Base-by-base conservation (phyloP, 1,140 invertebrate species). In the Drusus annulatus region DNA sequence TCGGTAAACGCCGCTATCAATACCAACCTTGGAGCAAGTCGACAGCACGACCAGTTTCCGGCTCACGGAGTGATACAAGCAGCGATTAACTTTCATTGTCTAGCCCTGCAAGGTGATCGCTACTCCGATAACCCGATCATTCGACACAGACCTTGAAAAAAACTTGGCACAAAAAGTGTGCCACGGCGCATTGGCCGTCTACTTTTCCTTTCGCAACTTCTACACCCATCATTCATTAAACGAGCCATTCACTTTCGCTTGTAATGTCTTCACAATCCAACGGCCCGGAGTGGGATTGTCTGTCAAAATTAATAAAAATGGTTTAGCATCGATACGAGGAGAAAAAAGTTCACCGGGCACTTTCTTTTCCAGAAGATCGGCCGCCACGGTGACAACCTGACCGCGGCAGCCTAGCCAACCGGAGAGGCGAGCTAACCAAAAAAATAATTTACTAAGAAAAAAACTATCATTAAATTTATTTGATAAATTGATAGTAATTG, bases 171-270 rank as follows among this genome's bases (percentile, higher is more conserved):
- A 15, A 36, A 23, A 81, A 81, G 80, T 81, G 80, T 81, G 80
- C 60, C 80, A 78, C 50, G 62, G 76, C 60, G 31, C 73, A 78
- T 80, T 75, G 76, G 76, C 78, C 81, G 58, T 80, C 78, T 62
- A 83, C 81, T 83, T 83, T 83, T 83, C 79, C 81, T 83, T 83
- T 83, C 81, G 75, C 81, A 36, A 76, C 81, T 36, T 62, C 81
- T 71, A 58, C 76, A 80, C 75, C 79, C 81, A 80, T 78, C 81
- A 63, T 36, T 73, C 80, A 74, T 81, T 78, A 78, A 62, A 74
- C 17, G 28, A 31, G 65, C 73, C 81, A 58, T 83, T 78, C 81
- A 83, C 81, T 83, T 83, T 83, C 81, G 79, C 81, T 80, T 79
- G 60, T 78, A 45, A 45, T 45, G 36, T 45, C 74, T 76, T 62